These are phyloP conservation scores for Cataglyphis cursor DNA, from an alignment of 2,888 invertebrate genomes.

Conservation along the genomic window DNA sequence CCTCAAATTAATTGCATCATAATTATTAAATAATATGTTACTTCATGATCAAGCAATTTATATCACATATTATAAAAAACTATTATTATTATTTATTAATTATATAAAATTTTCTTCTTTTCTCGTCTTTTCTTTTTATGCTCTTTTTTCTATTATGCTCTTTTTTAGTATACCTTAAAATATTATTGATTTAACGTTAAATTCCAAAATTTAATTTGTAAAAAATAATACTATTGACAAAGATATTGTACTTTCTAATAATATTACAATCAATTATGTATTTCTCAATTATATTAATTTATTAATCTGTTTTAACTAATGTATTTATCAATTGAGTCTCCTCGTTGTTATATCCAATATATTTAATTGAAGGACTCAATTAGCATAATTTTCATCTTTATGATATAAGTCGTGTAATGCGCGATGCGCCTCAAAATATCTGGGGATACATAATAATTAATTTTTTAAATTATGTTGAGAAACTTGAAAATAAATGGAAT, in stretches of 20 bases:
- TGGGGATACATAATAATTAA: conserved; percentile 2
- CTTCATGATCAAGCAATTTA: not conserved
- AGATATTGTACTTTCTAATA: not conserved
- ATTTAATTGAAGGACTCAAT: conserved; percentile 5
- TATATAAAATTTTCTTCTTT: not conserved
- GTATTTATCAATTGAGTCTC: not conserved
- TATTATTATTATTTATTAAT: not conserved
- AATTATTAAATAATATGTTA: conserved; percentile 40
- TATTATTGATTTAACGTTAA: not conserved
- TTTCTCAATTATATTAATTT: conserved; percentile 15
- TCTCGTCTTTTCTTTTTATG: not conserved
- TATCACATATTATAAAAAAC: not conserved
- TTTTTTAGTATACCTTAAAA: not conserved
- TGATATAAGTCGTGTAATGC: not conserved
- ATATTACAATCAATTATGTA: not conserved
- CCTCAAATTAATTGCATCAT: conserved; percentile 43
- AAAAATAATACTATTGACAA: conserved; percentile 3
- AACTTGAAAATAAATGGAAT: not conserved
- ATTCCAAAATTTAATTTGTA: not conserved
- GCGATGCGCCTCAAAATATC: not conserved
- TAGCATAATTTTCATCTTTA: conserved; percentile 6
- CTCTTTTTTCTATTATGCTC: no score
- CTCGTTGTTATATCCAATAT: not conserved
- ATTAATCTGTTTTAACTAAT: conserved; percentile 16
- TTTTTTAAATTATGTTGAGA: not conserved